Base-by-base conservation (phyloP, 2,113 vertebrate genomes). In the Ptychochromis oligacanthus region DNA sequence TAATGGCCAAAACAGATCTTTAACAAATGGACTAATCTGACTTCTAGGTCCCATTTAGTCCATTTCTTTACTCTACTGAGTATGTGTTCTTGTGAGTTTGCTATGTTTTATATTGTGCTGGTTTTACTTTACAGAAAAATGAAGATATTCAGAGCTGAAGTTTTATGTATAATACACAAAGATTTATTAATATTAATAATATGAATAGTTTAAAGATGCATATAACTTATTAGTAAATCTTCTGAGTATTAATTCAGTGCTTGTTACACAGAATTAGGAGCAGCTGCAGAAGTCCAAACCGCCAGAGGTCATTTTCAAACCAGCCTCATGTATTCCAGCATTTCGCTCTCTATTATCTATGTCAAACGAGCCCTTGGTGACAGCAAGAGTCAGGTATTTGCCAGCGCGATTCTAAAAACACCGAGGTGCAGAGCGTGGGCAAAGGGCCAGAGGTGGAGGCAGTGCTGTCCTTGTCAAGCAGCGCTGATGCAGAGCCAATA, bases 401-500 rank as follows among this genome's bases (percentile, higher is more conserved):
- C 40, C 78, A 59, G 70, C 17, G 22, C 7, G 6, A 61, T 43
- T 64, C 22, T 55, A 77, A 87, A 87, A 43, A 36, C 5, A 20
- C 43, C 77, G 10, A 43, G 65, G 81, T 55, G 62, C 28, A 72
- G 78, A 38, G 52, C 40, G 24, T 13, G 28, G 81, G 79, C 70
- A 38, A 22, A 54, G 6, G 8, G 24, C 79, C 89, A 79, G 62
- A 82, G 75, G 84, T 82, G 4, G 31, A 81, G 56, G 46, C 46
- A 40, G 28, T 28, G n/a, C 62, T 80, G 89, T 72, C 67, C 46
- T 54, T 54, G 46, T 72, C 67, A 34, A 86, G 58, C 72, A 65
- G 78, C 1, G 7, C 49, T 61, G 67, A 57, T 67, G 43, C 31
- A 4, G 36, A 17, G 64, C 64, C 83, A 78, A 55, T 83, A 64